These are phyloP conservation scores for Scomber scombrus DNA, from an alignment of 2,113 vertebrate species.

Conservation along the genomic window DNA sequence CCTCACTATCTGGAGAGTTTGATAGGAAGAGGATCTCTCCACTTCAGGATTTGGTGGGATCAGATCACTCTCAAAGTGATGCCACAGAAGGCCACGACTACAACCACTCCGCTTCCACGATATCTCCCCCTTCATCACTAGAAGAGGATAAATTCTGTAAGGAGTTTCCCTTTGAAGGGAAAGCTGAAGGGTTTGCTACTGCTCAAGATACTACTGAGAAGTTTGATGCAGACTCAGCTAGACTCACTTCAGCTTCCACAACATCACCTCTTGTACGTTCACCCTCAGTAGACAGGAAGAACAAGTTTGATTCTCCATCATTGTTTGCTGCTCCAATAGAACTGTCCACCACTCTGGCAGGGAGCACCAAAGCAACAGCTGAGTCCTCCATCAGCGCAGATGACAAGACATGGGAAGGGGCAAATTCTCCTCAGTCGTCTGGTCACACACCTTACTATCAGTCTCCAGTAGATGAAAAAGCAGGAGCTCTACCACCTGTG, in stretches of 20 bases:
- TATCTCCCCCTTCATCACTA: constrained; percentile 92
- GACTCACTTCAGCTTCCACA: constrained; percentile 75
- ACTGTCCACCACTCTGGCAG: constrained; percentile 79
- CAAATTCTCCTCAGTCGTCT: constrained; percentile 93
- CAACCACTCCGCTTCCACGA: constrained; percentile 91
- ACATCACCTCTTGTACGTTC: constrained; percentile 90
- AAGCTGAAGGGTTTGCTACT: constrained; percentile 60
- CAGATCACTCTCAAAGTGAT: constrained; percentile 90
- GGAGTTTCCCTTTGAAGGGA: constrained; percentile 65
- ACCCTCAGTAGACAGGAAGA: constrained; percentile 91
- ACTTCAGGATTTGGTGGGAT: constrained; percentile 81
- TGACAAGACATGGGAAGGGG: constrained; percentile 93
- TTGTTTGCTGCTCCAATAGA: constrained; percentile 88
- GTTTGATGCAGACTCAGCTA: constrained; percentile 73
- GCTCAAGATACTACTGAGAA: constrained; percentile 65
- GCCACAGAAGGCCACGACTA: constrained; percentile 94
- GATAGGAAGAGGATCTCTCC: constrained; percentile 84
- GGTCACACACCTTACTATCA: constrained; percentile 98
- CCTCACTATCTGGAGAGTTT: constrained; percentile 84
- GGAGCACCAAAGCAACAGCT: constrained; percentile 72
- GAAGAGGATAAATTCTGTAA: constrained; percentile 92
- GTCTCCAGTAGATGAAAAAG: constrained; percentile 94
- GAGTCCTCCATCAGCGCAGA: constrained; percentile 91
- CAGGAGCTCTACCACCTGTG: constrained; percentile 82
- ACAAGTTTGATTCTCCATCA: constrained; percentile 88